Conservation (phyloP, 1,140 invertebrate species). For the Heliconius himera region DNA sequence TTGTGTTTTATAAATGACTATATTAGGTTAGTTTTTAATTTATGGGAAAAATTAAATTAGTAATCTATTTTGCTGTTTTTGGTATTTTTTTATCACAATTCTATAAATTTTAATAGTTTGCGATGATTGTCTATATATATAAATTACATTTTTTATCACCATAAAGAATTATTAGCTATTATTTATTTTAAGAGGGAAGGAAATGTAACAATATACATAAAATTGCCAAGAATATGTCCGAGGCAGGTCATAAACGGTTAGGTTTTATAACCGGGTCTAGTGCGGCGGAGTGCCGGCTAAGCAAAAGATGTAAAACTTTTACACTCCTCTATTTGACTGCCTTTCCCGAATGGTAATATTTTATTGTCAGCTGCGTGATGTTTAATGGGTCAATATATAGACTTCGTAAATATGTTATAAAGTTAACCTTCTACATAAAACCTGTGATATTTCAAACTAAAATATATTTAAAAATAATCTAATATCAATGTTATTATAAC, state of each 20-base stretch:
- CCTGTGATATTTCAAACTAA: not conserved
- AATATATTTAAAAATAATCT: constrained; percentile 4
- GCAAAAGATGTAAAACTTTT: constrained; percentile 50
- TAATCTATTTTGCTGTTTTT: too few species aligned
- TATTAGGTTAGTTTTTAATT: too few species aligned
- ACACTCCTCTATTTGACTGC: constrained; percentile 27
- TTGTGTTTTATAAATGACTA: not conserved
- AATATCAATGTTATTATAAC: constrained; percentile 10
- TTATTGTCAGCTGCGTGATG: constrained; percentile 15
- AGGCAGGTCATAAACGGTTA: constrained; percentile 34
- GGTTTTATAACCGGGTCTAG: constrained; percentile 32
- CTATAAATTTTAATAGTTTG: not conserved
- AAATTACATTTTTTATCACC: not conserved
- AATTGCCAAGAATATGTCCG: constrained; percentile 20
- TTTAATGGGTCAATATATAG: constrained; percentile 2
- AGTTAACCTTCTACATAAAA: not conserved
- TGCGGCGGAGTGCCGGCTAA: constrained; percentile 30
- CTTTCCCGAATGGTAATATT: constrained; percentile 10
- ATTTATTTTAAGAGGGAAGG: not conserved
- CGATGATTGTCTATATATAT: not conserved
- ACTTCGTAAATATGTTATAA: constrained; percentile 8
- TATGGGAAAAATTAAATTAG: not conserved
- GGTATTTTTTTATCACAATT: too few species aligned
- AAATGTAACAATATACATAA: constrained; percentile 7
- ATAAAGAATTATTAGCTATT: not conserved